Evolutionary conservation across 2,113 vertebrate genomes (phyloP).

Genomic region (Burhinus bistriatus): DNA sequence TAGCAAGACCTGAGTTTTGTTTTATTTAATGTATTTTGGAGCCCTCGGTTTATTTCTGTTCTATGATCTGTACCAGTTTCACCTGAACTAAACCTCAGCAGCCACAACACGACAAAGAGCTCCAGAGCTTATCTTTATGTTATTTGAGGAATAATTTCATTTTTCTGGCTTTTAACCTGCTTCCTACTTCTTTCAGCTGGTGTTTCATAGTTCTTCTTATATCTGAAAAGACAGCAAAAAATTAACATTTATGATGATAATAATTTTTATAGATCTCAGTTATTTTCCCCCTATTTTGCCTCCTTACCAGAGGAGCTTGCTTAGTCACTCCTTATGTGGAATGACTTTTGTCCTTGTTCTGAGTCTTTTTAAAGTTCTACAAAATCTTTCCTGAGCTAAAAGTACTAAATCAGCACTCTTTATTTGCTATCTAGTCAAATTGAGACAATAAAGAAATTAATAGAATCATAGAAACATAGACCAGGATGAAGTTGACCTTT

Average conservation of each 20-base stretch:
- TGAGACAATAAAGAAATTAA: background rate
- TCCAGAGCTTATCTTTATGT: background rate
- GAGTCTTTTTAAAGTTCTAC: background rate
- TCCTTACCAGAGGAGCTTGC: background rate
- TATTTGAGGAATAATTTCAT: background rate
- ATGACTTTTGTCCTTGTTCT: background rate
- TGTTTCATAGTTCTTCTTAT: background rate
- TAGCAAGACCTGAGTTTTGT: background rate
- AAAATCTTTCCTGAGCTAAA: background rate
- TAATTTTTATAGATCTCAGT: background rate
- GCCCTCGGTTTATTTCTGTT: background rate
- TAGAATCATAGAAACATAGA: background rate
- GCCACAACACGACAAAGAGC: background rate
- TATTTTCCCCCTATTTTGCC: background rate
- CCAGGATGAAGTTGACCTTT: too few relatives aligned
- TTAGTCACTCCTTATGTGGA: background rate
- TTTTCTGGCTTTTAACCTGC: background rate
- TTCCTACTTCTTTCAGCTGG: background rate
- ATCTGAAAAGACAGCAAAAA: background rate
- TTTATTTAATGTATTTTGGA: background rate
- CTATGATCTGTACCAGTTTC: background rate
- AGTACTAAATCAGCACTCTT: background rate
- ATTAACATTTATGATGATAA: rapidly evolving
- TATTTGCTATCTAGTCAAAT: background rate
- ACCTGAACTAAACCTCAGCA: background rate